Evolutionary conservation across 2,888 invertebrate species (phyloP).

Genomic region (Lycia hirtaria): DNA sequence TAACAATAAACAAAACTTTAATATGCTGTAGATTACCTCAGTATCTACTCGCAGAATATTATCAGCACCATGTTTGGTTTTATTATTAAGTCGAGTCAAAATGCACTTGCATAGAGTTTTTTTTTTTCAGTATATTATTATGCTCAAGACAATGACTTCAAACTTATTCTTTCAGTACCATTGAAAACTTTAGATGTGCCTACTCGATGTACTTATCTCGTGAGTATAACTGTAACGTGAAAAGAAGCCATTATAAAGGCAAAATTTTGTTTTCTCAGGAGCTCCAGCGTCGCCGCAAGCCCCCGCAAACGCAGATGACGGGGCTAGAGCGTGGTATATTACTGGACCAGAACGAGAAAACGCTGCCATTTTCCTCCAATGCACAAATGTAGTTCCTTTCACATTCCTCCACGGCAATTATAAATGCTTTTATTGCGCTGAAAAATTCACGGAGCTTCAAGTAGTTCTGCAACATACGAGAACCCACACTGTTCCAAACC

Average conservation of each 20-base stretch:
- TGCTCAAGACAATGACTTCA: too few species aligned
- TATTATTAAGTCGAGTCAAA: too few species aligned
- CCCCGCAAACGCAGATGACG: slow-evolving; percentile 1
- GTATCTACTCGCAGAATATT: too few species aligned
- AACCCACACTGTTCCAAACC: slow-evolving; percentile 62
- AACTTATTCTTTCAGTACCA: too few species aligned
- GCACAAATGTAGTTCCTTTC: slow-evolving; percentile 73
- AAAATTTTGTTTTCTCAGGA: slow-evolving; percentile 25
- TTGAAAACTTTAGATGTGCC: too few species aligned
- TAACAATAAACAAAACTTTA: too few species aligned
- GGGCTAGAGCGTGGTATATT: slow-evolving; percentile 76
- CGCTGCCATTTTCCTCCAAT: slow-evolving; percentile 73
- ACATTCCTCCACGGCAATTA: slow-evolving; percentile 78
- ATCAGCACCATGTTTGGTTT: too few species aligned
- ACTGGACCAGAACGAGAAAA: slow-evolving; percentile 76
- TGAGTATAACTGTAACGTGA: not conserved
- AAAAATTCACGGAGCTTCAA: slow-evolving; percentile 72
- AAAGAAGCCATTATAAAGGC: slow-evolving; percentile 25
- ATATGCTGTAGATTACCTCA: too few species aligned
- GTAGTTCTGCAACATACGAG: slow-evolving; percentile 65
- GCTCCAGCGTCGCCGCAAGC: not conserved
- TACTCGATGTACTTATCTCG: not conserved
- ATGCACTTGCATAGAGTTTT: too few species aligned
- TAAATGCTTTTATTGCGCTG: slow-evolving; percentile 77
- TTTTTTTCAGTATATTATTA: too few species aligned